phyloP scores from a whole-genome alignment of 2,888 invertebrate genomes.

The Meliscaeva auricollis region DNA sequence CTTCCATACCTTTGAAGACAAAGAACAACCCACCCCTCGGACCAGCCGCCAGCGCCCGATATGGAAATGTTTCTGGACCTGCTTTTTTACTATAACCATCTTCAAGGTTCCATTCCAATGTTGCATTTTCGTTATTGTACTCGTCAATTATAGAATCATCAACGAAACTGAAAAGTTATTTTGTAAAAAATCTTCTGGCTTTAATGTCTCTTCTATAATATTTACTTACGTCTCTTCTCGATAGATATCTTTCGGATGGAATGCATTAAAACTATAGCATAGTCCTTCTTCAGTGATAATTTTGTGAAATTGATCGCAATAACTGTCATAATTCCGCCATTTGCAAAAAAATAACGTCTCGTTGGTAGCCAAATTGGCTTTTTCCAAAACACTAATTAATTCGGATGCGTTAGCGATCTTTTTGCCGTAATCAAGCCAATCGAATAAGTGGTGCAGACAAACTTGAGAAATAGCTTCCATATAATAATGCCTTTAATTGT shows the following conservation, averaged over 20 bases:
- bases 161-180: slow-evolving; percentile 50
- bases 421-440: slow-evolving; percentile 81
- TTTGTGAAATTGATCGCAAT: slow-evolving; percentile 87
- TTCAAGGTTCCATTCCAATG: slow-evolving; percentile 87
- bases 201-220: no score
- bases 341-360: slow-evolving; percentile 86
- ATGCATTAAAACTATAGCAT: slow-evolving; percentile 89
- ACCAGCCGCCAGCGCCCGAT: slow-evolving; percentile 88
- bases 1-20: slow-evolving; percentile 86
- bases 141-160: slow-evolving; percentile 58
- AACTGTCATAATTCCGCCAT: slow-evolving; percentile 85
- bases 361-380: slow-evolving; percentile 85
- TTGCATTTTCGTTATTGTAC: slow-evolving; percentile 36
- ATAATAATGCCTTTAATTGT: slow-evolving; percentile 76
- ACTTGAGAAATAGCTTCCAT: slow-evolving; percentile 81
- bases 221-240: slow-evolving; percentile 80
- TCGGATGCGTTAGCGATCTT: slow-evolving; percentile 85
- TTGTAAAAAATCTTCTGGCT: no score
- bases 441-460: slow-evolving; percentile 81
- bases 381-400: slow-evolving; percentile 86
- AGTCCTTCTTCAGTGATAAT: slow-evolving; percentile 89
- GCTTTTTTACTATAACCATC: slow-evolving; percentile 86
- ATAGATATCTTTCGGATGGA: slow-evolving; percentile 83
- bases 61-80: slow-evolving; percentile 87
- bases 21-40: slow-evolving; percentile 88